A percentile compares a stretch with the other conserved stretches of the same genome.
These are phyloP conservation scores for Rynchops niger DNA, from an alignment of 2,113 vertebrate genomes.

Conservation along the genomic window DNA sequence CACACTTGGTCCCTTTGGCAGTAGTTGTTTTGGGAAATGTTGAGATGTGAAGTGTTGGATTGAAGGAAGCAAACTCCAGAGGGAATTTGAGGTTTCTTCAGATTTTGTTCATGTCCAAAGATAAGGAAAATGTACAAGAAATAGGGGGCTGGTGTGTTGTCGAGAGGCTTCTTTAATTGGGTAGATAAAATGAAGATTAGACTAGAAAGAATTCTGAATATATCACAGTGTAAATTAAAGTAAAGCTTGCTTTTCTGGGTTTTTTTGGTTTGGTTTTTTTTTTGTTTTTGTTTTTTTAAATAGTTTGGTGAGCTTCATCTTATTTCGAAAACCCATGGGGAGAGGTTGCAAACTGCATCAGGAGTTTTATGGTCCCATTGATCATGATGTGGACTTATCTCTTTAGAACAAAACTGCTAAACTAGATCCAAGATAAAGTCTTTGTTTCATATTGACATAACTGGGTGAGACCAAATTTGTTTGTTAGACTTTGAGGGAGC, in stretches of 20 bases:
- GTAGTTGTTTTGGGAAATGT: background rate
- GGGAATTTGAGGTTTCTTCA: background rate
- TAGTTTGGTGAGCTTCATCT: constrained; percentile 17
- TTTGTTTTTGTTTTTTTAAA: background rate
- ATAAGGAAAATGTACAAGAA: background rate
- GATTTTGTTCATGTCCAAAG: background rate
- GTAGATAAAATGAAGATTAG: background rate
- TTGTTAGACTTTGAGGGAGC: constrained; percentile 66
- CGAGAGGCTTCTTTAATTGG: background rate
- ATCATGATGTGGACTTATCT: constrained; percentile 66
- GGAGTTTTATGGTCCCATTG: constrained; percentile 53
- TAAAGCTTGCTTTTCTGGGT: background rate
- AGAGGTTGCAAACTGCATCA: constrained; percentile 58
- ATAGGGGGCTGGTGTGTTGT: background rate
- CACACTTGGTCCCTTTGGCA: background rate
- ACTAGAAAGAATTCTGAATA: background rate
- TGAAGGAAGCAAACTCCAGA: background rate
- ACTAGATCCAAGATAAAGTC: constrained; percentile 69
- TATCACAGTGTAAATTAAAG: background rate
- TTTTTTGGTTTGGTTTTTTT: background rate
- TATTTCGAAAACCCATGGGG: constrained; percentile 1
- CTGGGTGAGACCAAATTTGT: constrained; percentile 71
- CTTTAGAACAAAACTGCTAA: constrained; percentile 65
- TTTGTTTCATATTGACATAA: constrained; percentile 76
- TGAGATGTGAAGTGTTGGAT: background rate